Evolutionary conservation across 2,797 vertebrate genomes (phyloP).

Genomic region (Glyptemys insculpta): DNA sequence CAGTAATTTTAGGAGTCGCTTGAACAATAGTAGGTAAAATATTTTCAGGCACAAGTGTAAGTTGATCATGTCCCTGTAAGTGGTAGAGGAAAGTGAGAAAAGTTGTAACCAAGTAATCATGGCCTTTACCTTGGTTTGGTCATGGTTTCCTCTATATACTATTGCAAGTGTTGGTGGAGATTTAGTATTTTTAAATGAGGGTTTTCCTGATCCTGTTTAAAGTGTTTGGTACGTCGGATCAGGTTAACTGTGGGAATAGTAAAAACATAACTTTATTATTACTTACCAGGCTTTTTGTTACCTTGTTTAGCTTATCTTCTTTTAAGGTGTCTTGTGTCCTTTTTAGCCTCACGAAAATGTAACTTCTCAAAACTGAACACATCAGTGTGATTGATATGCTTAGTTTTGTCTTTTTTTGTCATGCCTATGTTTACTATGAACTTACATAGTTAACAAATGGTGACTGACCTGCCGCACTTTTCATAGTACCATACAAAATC

Average conservation of each 20-base stretch:
- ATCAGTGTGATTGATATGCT: neutral
- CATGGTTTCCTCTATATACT: neutral
- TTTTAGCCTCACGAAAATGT: neutral
- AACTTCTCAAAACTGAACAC: neutral
- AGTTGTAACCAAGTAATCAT: too few species aligned
- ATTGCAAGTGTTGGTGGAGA: neutral
- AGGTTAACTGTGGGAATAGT: neutral
- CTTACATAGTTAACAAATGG: neutral
- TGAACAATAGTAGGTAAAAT: neutral
- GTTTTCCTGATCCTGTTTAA: neutral
- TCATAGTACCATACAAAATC: accelerated
- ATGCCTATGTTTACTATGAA: neutral
- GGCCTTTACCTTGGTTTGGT: neutral
- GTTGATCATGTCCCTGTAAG: neutral
- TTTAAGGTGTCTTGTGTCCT: neutral
- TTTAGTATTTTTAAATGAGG: neutral
- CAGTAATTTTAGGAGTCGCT: neutral
- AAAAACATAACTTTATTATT: neutral
- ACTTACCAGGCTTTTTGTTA: neutral
- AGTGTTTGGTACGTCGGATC: neutral
- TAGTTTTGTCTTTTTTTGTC: neutral
- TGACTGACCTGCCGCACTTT: neutral
- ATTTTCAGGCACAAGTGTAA: neutral
- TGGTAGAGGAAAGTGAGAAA: neutral
- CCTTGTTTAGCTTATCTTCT: accelerated